Evolutionary conservation across 2,113 vertebrate species (phyloP), one percentile per base, ranked within the genome.

Genomic region (Myiozetetes cayanensis): DNA sequence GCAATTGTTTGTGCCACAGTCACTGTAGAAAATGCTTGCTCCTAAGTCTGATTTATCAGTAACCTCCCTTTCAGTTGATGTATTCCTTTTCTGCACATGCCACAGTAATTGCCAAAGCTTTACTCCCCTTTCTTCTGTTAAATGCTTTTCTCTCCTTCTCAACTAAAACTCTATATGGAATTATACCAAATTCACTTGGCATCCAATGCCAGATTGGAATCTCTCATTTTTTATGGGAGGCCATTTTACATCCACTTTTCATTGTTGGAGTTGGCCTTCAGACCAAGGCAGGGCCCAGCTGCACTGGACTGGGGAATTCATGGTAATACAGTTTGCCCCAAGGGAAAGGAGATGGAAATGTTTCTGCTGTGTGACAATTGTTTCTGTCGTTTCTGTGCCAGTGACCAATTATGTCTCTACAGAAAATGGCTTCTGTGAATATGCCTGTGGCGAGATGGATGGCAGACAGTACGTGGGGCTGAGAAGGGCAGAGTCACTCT

Each of bases 351-450:
- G 76, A 93, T 93, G 90, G 81, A 76, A 93, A 87, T 68, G 61
- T 55, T 89, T 89, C 73, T 93, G 80, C 80, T 75, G 47, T 58
- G 63, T 59, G 86, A 94, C 92, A 92, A 74, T 83, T 55, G 52
- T 78, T 84, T 81, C 71, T 96, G 82, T 79, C 65, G 2, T 94
- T 94, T 95, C 95, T 95, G 91, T 88, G 89, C 94, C 96, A 97
- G 35, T 89, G 86, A 90, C 80, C 91, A 88, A 94, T 96, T 97
- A 89, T 63, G 47, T 47, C 47, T 94, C 44, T 39, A 35, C 33
- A 90, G 93, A 92, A 90, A 95, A 92, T 85, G 86, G 84, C 86
- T 90, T 74, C 83, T 90, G 86, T 84, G 68, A 86, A 39, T 92
- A 62, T 59, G 96, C 95, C 94, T 63, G 73, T 81, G 94, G 95